Percentiles rank a stretch among this genome's conserved stretches.
Evolutionary conservation across 2,797 vertebrate species (phyloP).

Genomic region (Pteropus rufus): DNA sequence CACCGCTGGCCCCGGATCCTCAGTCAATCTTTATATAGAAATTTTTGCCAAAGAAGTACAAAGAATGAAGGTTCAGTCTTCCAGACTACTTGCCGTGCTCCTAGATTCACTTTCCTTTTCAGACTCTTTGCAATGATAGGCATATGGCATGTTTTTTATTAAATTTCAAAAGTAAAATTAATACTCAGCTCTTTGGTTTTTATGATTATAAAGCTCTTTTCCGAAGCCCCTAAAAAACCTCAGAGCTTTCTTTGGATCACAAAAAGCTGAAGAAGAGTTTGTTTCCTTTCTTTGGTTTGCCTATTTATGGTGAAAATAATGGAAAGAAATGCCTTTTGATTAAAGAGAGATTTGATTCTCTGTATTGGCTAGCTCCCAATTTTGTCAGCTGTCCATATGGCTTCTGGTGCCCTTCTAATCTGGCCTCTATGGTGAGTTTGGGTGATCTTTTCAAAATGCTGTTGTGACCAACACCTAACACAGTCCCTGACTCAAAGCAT

Average conservation of each 20-base stretch:
- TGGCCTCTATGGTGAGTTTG: not conserved
- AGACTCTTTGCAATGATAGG: not conserved
- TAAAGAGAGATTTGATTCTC: not conserved
- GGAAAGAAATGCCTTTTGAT: not conserved
- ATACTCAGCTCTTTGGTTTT: not conserved
- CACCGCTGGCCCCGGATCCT: not conserved
- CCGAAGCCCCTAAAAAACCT: slow-evolving; percentile 14
- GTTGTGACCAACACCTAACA: not conserved
- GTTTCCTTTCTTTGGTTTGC: not conserved
- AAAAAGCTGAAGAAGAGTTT: not conserved
- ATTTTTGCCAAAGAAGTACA: not conserved
- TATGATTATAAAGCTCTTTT: not conserved
- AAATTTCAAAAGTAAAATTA: slow-evolving; percentile 20
- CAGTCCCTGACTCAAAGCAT: not conserved
- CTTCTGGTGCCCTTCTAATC: not conserved
- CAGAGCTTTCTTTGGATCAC: not conserved
- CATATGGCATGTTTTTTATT: not conserved
- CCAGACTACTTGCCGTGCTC: not conserved
- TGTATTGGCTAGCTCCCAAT: not conserved
- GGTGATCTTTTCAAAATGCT: not conserved
- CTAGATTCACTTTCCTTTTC: not conserved
- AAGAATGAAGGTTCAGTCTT: not conserved
- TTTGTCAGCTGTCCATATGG: not conserved
- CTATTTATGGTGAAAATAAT: not conserved
- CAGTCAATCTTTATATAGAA: accelerated